Evolutionary conservation across 2,888 invertebrate genomes (phyloP), one percentile per base, ranked within the genome.

Genomic region (Polietes domitor): DNA sequence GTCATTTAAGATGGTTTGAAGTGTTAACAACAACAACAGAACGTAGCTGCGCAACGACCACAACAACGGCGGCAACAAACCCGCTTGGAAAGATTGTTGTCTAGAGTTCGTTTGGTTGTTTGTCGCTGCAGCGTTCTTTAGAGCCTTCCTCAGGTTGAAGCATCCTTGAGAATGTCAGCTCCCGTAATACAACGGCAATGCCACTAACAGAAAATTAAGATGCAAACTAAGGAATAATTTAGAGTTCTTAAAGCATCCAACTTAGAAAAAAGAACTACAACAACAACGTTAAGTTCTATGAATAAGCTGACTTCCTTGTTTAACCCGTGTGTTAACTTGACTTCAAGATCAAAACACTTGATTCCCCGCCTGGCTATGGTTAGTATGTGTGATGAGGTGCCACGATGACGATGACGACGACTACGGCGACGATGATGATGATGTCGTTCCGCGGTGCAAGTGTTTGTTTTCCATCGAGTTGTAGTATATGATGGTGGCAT

Each of bases 401-500:
- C 15, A 43, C 10, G 70, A 55, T 83, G 79, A 73, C 72, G 79
- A 73, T 21, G 72, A 61, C 24, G 32, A 78, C 65, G 53, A 70
- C 68, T 41, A 63, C 24, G 61, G 17, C 26, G 63, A 7, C 24
- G 68, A 24, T 43, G 68, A 24, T 21, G 37, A 37, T 68, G 37
- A 37, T 65, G 68, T 41, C 41, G 28, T 68, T 26, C 43, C 15
- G 15, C 21, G 63, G n/a, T 32, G 32, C 17, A 2, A 63, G 65
- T 19, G 37, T 37, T 37, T 65, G 37, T 12, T 24, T 68, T 68
- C 68, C 37, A 68, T 32, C n/a, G n/a, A n/a, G 50, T 53, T 53
- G 47, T n/a, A n/a, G 47, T 72, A 63, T 77, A 72, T 84, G 85
- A 86, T 81, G 86, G 85, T 82, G 84, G 86, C 82, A 85, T 83